Percentiles rank a stretch among this genome's conserved stretches.
Conservation (phyloP, 35 echinoderm and acorn worm genomes). For the Holothuria glaberrima region DNA sequence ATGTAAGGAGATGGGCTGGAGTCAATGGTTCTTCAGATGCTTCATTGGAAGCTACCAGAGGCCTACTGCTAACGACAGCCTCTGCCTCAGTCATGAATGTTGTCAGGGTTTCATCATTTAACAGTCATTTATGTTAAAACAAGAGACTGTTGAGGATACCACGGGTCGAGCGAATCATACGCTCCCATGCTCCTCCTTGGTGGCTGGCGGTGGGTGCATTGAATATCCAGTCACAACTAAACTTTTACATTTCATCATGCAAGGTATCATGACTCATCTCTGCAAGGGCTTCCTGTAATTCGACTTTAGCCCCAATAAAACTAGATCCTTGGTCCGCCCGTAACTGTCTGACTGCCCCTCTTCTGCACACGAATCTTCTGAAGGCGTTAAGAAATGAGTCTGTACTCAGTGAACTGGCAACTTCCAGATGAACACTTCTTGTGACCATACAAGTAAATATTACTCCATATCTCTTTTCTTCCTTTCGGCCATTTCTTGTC, state of each 20-base stretch:
- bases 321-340: slow-evolving; percentile 70
- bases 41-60: slow-evolving; percentile 50
- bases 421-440: slow-evolving; percentile 60
- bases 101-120: slow-evolving; percentile 10
- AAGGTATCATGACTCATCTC: slow-evolving; percentile 53
- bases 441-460: slow-evolving; percentile 64
- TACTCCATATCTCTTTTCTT: slow-evolving; percentile 65
- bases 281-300: slow-evolving; percentile 53
- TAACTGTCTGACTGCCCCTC: slow-evolving; percentile 73
- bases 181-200: slow-evolving; percentile 46
- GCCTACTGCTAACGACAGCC: slow-evolving; percentile 74
- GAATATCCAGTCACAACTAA: slow-evolving; percentile 77
- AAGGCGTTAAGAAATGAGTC: slow-evolving; percentile 77
- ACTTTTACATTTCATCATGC: slow-evolving; percentile 43
- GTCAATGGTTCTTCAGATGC: slow-evolving; percentile 75
- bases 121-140: slow-evolving; percentile 32
- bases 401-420: slow-evolving; percentile 33
- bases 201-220: slow-evolving; percentile 77
- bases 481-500: slow-evolving; percentile 46
- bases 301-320: slow-evolving; percentile 66
- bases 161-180: slow-evolving; percentile 14
- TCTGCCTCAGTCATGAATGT: slow-evolving; percentile 60
- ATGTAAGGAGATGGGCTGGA: slow-evolving; percentile 82
- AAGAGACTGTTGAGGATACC: slow-evolving; percentile 23
- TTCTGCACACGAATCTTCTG: slow-evolving; percentile 65